phyloP scores from a whole-genome alignment of 2,888 invertebrate species.

The Dynastes grantii region DNA sequence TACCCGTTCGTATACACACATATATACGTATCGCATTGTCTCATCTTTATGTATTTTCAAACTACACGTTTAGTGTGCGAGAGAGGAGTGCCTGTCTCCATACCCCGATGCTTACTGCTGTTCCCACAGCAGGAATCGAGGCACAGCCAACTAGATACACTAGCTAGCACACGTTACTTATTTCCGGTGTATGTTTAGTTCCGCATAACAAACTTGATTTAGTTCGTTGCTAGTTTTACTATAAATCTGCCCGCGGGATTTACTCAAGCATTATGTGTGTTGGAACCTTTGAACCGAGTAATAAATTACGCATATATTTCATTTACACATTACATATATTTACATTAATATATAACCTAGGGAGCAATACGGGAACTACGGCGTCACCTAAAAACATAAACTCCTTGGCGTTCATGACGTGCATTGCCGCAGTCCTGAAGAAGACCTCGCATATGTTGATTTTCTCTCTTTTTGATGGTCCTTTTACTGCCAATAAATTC shows the following conservation, averaged over 20 bases:
- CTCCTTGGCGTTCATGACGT: neutral
- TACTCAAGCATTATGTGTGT: constrained; percentile 52
- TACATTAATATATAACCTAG: constrained; percentile 35
- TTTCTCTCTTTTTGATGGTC: neutral
- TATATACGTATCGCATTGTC: constrained; percentile 67
- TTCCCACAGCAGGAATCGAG: constrained; percentile 52
- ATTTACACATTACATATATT: constrained; percentile 50
- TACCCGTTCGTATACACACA: constrained; percentile 3
- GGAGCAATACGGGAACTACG: neutral
- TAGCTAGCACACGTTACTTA: constrained; percentile 67
- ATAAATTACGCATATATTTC: constrained; percentile 55
- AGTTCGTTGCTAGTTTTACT: constrained; percentile 50
- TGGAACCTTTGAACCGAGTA: constrained; percentile 48
- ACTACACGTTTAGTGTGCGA: constrained; percentile 58
- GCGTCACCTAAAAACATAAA: constrained; percentile 11
- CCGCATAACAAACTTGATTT: constrained; percentile 52
- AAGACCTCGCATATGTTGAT: neutral
- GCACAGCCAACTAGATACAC: constrained; percentile 56
- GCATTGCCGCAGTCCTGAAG: neutral
- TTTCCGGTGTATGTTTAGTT: constrained; percentile 64
- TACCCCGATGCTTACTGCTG: neutral
- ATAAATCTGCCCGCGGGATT: constrained; percentile 51
- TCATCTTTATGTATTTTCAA: constrained; percentile 69
- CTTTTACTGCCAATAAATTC: neutral
- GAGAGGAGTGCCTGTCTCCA: constrained; percentile 2